phyloP scores from a whole-genome alignment of 1,140 invertebrate genomes.

The Latrodectus geometricus region DNA sequence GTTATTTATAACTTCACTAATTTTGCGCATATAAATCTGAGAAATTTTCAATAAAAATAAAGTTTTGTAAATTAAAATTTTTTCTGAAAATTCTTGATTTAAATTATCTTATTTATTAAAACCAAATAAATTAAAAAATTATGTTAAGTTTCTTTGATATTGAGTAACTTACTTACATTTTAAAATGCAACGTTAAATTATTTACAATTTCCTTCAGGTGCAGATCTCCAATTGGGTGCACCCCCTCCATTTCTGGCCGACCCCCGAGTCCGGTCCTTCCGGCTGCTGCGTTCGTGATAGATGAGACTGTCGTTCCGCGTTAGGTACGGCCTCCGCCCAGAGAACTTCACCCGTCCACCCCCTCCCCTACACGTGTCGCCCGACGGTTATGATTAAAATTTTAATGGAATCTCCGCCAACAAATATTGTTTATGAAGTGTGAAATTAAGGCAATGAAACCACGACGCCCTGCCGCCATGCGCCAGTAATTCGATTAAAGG shows the following conservation, averaged over 20 bases:
- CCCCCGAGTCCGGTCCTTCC: constrained; percentile 38
- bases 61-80: too few relatives aligned
- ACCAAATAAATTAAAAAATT: too few relatives aligned
- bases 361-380: constrained; percentile 44
- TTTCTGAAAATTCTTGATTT: too few relatives aligned
- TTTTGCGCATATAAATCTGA: too few relatives aligned
- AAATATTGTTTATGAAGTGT: constrained; percentile 63
- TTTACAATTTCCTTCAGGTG: neutral
- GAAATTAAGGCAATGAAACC: constrained; percentile 63
- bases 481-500: constrained; percentile 60
- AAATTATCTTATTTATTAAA: too few relatives aligned
- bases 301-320: constrained; percentile 59
- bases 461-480: constrained; percentile 41
- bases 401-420: constrained; percentile 62
- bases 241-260: neutral
- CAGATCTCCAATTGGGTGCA: neutral
- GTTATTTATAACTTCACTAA: too few relatives aligned
- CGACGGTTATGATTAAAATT: constrained; percentile 62
- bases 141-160: too few relatives aligned
- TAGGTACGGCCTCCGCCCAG: constrained; percentile 50
- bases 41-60: too few relatives aligned
- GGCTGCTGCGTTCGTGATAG: constrained; percentile 50
- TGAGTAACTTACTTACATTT: too few relatives aligned
- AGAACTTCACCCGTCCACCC: neutral
- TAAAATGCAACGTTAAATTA: too few relatives aligned